Evolutionary conservation across 2,113 vertebrate species (phyloP).

Genomic region (Hucho hucho): DNA sequence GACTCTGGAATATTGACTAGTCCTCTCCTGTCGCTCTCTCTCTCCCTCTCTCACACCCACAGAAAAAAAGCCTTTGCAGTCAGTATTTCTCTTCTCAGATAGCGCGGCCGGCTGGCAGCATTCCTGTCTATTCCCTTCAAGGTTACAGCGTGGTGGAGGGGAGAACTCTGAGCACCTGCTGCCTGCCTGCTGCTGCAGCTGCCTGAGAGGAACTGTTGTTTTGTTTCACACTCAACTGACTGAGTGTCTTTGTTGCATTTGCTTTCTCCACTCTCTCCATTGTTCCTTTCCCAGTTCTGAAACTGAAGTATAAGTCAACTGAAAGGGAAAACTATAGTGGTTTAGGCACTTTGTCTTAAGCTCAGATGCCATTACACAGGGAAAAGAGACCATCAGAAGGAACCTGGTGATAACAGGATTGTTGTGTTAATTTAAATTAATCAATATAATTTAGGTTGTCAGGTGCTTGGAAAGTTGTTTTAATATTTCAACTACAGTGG

Average conservation of each 20-base stretch:
- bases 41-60: conserved; percentile 9
- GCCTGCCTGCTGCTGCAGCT: neutral
- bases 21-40: neutral
- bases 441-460: too few relatives aligned
- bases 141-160: conserved; percentile 35
- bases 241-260: neutral
- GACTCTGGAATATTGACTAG: conserved; percentile 56
- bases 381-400: too few relatives aligned
- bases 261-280: neutral
- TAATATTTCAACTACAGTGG: too few relatives aligned
- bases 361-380: too few relatives aligned
- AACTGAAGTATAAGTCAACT: too few relatives aligned
- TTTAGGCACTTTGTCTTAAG: too few relatives aligned
- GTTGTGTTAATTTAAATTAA: too few relatives aligned
- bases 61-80: conserved; percentile 27
- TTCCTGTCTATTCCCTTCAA: conserved; percentile 49
- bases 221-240: conserved; percentile 19
- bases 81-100: conserved; percentile 20
- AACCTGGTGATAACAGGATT: too few relatives aligned
- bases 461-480: too few relatives aligned
- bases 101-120: conserved; percentile 11
- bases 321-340: too few relatives aligned
- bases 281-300: neutral
- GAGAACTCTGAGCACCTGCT: conserved; percentile 20
- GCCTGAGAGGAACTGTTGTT: conserved; percentile 25